Evolutionary conservation across 2,888 invertebrate genomes (phyloP).

Genomic region (Hymenopus coronatus): DNA sequence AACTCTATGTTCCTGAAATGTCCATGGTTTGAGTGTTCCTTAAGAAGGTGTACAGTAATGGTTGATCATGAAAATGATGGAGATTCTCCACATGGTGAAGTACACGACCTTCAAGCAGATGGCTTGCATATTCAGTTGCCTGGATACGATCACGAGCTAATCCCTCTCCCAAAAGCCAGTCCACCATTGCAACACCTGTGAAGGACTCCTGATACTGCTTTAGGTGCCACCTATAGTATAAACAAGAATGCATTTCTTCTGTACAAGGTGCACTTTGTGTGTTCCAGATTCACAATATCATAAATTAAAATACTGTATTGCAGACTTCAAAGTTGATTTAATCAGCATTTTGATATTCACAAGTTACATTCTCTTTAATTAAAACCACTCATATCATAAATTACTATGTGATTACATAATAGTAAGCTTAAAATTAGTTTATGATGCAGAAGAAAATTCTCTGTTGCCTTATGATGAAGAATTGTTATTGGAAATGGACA

Average conservation of each 20-base stretch:
- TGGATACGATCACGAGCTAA: constrained; percentile 74
- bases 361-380: too few species aligned
- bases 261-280: too few species aligned
- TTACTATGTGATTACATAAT: too few species aligned
- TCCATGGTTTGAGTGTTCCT: not conserved
- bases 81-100: constrained; percentile 78
- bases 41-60: constrained; percentile 71
- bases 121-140: constrained; percentile 77
- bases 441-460: too few species aligned
- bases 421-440: too few species aligned
- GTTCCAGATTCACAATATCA: too few species aligned
- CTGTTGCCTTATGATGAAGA: too few species aligned
- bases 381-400: too few species aligned
- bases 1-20: not conserved
- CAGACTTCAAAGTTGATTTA: too few species aligned
- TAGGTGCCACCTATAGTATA: constrained; percentile 67
- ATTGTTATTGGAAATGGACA: too few species aligned
- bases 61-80: constrained; percentile 81
- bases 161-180: constrained; percentile 82
- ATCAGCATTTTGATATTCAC: too few species aligned
- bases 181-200: constrained; percentile 77
- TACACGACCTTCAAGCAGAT: constrained; percentile 80
- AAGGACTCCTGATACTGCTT: constrained; percentile 77
- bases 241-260: constrained; percentile 22
- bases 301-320: too few species aligned